Percentiles rank a stretch among this genome's conserved stretches.
These are phyloP conservation scores for Celastrina argiolus DNA, from an alignment of 2,888 invertebrate genomes.

Conservation along the genomic window DNA sequence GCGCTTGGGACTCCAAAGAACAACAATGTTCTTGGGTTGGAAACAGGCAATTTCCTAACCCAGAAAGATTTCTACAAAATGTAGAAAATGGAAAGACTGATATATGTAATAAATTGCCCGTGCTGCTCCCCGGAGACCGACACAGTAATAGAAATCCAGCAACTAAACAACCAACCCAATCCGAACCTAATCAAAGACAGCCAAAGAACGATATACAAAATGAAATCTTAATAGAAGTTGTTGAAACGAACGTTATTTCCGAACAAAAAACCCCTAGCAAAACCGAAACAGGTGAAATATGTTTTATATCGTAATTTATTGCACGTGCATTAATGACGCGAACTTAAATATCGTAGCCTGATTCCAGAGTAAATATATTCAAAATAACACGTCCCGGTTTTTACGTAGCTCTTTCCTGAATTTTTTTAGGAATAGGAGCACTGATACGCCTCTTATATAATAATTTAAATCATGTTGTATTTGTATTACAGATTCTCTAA, in stretches of 20 bases:
- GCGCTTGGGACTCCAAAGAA: conserved; percentile 92
- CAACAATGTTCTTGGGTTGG: conserved; percentile 78
- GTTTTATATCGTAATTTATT: neutral
- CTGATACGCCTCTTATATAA: neutral
- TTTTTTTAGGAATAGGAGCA: neutral
- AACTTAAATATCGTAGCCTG: too few relatives aligned
- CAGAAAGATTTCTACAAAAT: conserved; percentile 84
- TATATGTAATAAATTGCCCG: conserved; percentile 72
- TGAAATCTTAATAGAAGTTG: conserved; percentile 81
- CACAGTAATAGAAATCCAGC: conserved; percentile 65
- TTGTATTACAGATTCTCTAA: conserved; percentile 58
- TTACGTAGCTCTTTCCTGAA: neutral
- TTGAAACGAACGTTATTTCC: conserved; percentile 80
- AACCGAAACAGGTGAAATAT: conserved; percentile 64
- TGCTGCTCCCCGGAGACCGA: conserved; percentile 59
- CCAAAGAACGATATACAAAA: conserved; percentile 79
- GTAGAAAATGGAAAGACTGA: conserved; percentile 83
- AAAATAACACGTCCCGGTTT: conserved; percentile 25
- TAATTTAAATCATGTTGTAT: conserved; percentile 14
- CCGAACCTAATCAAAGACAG: conserved; percentile 72
- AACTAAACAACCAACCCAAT: conserved; percentile 62
- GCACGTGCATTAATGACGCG: neutral
- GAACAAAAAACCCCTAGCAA: conserved; percentile 71
- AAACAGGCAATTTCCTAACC: conserved; percentile 77
- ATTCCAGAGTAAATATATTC: neutral